phyloP scores from a whole-genome alignment of 2,888 invertebrate species.

The Tromatobia lineatoria region DNA sequence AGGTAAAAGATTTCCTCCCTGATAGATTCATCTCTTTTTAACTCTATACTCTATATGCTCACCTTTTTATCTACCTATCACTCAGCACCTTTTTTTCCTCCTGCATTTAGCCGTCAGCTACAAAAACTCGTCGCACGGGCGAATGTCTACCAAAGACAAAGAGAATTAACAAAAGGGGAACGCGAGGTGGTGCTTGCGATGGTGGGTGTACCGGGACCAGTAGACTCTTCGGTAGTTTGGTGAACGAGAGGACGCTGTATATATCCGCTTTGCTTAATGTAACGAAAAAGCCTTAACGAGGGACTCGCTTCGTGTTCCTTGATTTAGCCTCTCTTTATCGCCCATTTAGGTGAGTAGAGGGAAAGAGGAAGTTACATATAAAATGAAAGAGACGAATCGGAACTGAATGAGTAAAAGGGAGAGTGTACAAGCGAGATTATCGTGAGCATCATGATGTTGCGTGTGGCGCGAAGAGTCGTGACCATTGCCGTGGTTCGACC shows the following conservation, averaged over 20 bases:
- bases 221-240: slow-evolving; percentile 18
- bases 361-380: slow-evolving; percentile 13
- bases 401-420: neutral
- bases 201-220: neutral
- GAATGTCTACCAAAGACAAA: slow-evolving; percentile 23
- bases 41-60: neutral
- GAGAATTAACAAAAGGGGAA: slow-evolving; percentile 27
- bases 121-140: slow-evolving; percentile 21
- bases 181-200: neutral
- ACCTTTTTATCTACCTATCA: slow-evolving; percentile 1
- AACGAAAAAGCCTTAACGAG: slow-evolving; percentile 31
- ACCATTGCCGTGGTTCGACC: slow-evolving; percentile 29
- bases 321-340: neutral
- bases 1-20: slow-evolving; percentile 1
- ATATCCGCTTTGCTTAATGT: slow-evolving; percentile 30
- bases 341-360: neutral
- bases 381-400: neutral
- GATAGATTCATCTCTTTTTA: neutral
- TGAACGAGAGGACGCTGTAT: neutral
- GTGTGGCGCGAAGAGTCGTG: slow-evolving; percentile 11
- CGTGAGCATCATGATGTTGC: slow-evolving; percentile 26
- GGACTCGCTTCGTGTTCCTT: slow-evolving; percentile 18
- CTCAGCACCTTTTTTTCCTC: slow-evolving; percentile 8
- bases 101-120: slow-evolving; percentile 11
- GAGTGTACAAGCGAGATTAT: slow-evolving; percentile 22